Percentiles rank a stretch among this genome's conserved stretches.
Evolutionary conservation across 2,888 invertebrate genomes (phyloP).

Genomic region (Brachylomia viminalis): DNA sequence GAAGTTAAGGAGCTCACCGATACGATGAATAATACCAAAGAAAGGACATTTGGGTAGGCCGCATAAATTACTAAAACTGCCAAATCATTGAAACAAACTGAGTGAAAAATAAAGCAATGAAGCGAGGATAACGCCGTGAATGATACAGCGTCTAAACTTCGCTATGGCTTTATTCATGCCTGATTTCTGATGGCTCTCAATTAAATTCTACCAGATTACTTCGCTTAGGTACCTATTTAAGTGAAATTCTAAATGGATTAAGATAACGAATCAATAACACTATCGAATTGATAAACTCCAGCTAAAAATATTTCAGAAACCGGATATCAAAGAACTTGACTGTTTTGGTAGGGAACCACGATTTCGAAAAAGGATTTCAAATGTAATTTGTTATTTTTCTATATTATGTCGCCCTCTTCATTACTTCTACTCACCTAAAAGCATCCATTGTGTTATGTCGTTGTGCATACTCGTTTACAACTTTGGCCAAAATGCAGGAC

Average conservation of each 20-base stretch:
- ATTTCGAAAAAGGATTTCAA: not conserved
- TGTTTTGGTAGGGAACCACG: not conserved
- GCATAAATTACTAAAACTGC: too few species aligned
- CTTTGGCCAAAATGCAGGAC: conserved; percentile 91
- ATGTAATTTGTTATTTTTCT: too few species aligned
- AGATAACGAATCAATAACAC: too few species aligned
- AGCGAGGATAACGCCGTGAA: too few species aligned
- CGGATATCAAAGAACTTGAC: not conserved
- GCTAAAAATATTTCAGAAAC: too few species aligned
- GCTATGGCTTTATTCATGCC: not conserved
- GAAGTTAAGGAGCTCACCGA: too few species aligned
- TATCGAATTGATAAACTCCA: not conserved
- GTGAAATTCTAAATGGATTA: not conserved
- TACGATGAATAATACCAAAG: too few species aligned
- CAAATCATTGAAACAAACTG: too few species aligned
- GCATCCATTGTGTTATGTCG: conserved; percentile 68
- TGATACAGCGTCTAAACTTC: too few species aligned
- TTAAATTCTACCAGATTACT: not conserved
- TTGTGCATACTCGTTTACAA: conserved; percentile 68
- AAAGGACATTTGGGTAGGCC: too few species aligned
- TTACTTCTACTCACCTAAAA: conserved; percentile 69
- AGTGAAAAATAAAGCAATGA: too few species aligned
- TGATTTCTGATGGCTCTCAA: not conserved
- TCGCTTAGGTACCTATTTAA: too few species aligned
- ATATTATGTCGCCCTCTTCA: not conserved